Percentiles rank a stretch among this genome's conserved stretches.
These are phyloP conservation scores for Anthopleura xanthogrammica DNA, from an alignment of 92 coral and sea anemone species.

Conservation along the genomic window DNA sequence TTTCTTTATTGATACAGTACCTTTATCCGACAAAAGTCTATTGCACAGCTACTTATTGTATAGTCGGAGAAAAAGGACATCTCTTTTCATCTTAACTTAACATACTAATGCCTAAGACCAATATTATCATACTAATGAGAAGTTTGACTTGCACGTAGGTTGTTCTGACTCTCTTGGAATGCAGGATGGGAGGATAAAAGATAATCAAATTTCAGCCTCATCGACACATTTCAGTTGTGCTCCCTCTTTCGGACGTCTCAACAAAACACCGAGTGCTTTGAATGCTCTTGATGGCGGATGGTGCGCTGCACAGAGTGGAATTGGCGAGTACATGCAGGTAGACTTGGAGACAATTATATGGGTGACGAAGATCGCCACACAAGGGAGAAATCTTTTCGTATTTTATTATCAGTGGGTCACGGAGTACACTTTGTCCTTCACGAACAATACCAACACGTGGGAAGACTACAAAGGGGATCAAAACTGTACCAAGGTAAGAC, in stretches of 20 bases:
- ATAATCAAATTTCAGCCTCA: neutral
- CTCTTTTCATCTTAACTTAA: too few relatives aligned
- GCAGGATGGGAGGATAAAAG: neutral
- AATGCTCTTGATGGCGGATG: neutral
- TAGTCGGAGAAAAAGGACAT: too few relatives aligned
- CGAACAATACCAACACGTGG: neutral
- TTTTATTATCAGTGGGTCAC: neutral
- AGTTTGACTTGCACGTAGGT: too few relatives aligned
- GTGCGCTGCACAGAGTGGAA: neutral
- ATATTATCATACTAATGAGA: too few relatives aligned
- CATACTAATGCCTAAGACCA: too few relatives aligned
- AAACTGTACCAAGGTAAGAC: neutral
- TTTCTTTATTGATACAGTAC: too few relatives aligned
- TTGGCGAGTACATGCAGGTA: conserved; percentile 30
- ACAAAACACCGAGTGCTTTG: neutral
- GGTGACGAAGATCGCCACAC: conserved; percentile 18
- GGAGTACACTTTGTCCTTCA: conserved; percentile 18
- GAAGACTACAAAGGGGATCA: conserved; percentile 1
- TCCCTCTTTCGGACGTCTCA: neutral
- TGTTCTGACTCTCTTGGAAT: neutral
- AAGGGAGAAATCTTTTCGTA: neutral
- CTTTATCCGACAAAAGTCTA: too few relatives aligned
- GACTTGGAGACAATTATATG: neutral
- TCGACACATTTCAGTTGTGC: neutral
- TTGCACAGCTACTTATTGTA: too few relatives aligned